Base-by-base conservation (phyloP, 2,888 invertebrate species). In the Oasisia sp. region DNA sequence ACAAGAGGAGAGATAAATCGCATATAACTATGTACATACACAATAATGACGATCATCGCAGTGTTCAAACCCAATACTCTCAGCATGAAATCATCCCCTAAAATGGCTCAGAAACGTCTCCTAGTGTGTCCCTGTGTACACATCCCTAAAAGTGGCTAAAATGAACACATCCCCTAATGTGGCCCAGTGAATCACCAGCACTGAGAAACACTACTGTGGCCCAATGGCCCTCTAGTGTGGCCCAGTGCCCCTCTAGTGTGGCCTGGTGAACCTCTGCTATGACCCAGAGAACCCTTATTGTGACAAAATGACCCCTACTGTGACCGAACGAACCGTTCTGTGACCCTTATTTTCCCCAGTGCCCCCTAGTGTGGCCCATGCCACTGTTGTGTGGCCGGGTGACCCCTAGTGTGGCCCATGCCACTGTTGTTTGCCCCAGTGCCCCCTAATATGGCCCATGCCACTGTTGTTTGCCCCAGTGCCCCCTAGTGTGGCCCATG, bases 301-400 rank as follows among this genome's bases (percentile, higher is more conserved):
- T 38, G 38, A 38, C 38, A 38, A 4, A 38, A 38, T 38, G 1
- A 38, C 50, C 14, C 1, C 74, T 74, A 74, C 14, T 74, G 27
- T 74, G 27, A 12, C 50, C 9, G 9, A 9, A 38, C 38, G 4
- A 38, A 38, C 38, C 38, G 38, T 4, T 38, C 38, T 38, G 38
- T 38, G 38, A 38, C 50, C 50, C 50, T 50, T 12, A 50, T 50
- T 9, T 14, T 9, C 9, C 50, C 50, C 50, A 50, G 50, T 50
- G 50, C 9, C 1, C 58, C 27, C 94, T 91, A 94, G 93, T 32
- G 94, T 92, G 7, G 98, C 97, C 92, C n/a, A n/a, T n/a, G n/a
- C n/a, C n/a, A n/a, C n/a, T n/a, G n/a, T n/a, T n/a, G n/a, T n/a
- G n/a, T n/a, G n/a, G n/a, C n/a, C n/a, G n/a, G n/a, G n/a, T n/a